Evolutionary conservation across 2,888 invertebrate genomes (phyloP).

Genomic region (Agriotes lineatus): DNA sequence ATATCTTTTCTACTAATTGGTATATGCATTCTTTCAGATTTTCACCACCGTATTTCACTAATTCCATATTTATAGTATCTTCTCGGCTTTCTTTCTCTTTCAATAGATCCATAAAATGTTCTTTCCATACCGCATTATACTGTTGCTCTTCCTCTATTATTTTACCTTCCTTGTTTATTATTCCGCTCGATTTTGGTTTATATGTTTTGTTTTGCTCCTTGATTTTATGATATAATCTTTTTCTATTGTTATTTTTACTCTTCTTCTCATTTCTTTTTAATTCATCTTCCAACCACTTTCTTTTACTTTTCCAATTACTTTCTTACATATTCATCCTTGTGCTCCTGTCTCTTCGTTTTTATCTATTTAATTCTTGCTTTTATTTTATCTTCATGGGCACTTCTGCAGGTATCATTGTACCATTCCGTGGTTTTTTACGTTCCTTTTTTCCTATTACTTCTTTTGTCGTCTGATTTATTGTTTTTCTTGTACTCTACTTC

Average conservation of each 20-base stretch:
- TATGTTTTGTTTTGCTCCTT: background rate
- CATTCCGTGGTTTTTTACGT: background rate
- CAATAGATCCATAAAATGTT: background rate
- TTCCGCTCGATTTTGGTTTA: too few relatives aligned
- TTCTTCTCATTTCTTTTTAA: conserved; percentile 18
- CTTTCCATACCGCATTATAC: background rate
- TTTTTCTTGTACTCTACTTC: background rate
- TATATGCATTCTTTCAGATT: too few relatives aligned
- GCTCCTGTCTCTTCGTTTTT: conserved; percentile 14
- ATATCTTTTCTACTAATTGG: too few relatives aligned
- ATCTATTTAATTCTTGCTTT: conserved; percentile 5
- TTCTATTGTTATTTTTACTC: conserved; percentile 10
- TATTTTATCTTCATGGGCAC: too few relatives aligned
- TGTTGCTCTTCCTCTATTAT: background rate
- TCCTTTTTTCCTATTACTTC: conserved; percentile 12
- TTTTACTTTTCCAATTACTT: background rate
- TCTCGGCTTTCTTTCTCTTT: background rate
- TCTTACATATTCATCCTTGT: background rate
- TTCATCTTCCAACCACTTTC: conserved; percentile 5
- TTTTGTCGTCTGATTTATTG: background rate
- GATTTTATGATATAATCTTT: background rate
- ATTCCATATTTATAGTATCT: too few relatives aligned
- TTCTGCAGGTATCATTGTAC: background rate
- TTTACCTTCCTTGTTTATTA: background rate
- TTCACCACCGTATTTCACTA: too few relatives aligned